Percentiles rank a stretch among this genome's conserved stretches.
phyloP scores from a whole-genome alignment of 92 coral and sea anemone species.

The Diadumene lineata region DNA sequence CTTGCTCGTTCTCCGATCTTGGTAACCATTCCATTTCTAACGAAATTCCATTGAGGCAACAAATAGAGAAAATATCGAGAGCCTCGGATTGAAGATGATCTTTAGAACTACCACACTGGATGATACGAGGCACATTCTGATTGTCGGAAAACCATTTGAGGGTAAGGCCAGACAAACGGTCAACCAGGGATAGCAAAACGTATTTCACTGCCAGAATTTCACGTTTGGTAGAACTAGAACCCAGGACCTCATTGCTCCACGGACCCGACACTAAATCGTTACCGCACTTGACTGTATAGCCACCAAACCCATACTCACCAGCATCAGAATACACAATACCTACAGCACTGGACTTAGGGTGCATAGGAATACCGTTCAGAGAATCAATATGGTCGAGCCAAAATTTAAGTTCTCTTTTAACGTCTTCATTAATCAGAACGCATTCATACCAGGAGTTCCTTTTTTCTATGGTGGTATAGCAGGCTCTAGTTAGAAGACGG shows the following conservation, averaged over 20 bases:
- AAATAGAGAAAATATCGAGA: constrained; percentile 20
- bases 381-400: constrained; percentile 28
- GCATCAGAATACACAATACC: constrained; percentile 39
- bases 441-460: not conserved
- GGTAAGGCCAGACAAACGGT: constrained; percentile 3
- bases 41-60: constrained; percentile 27
- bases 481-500: not conserved
- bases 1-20: constrained; percentile 25
- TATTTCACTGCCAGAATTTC: constrained; percentile 22
- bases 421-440: no score
- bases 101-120: constrained; percentile 16
- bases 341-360: constrained; percentile 33
- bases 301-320: constrained; percentile 43
- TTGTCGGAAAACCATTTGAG: constrained; percentile 41
- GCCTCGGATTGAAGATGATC: constrained; percentile 33
- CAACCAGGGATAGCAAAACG: not conserved
- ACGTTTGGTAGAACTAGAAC: constrained; percentile 28
- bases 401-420: not conserved
- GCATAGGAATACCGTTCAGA: constrained; percentile 35
- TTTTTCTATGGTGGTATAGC: not conserved
- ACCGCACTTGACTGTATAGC: not conserved
- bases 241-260: constrained; percentile 9
- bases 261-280: constrained; percentile 18
- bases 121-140: constrained; percentile 40
- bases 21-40: constrained; percentile 48